Conservation (phyloP, 2,888 invertebrate species). For the Conistra vaccinii region DNA sequence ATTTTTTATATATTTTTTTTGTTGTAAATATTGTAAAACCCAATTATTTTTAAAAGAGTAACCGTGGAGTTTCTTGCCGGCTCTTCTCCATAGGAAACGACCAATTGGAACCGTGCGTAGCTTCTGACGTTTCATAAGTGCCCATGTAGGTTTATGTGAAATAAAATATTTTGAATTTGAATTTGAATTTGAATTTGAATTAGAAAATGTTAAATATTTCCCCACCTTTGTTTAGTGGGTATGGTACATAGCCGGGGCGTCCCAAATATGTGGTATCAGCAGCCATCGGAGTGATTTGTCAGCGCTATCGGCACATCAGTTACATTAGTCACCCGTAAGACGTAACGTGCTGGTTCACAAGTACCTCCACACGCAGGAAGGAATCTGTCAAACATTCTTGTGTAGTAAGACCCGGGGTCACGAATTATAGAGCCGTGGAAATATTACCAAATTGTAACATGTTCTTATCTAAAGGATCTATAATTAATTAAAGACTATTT, state of each 20-base stretch:
- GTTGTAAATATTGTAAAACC: too few species aligned
- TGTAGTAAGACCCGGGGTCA: background rate
- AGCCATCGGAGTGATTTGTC: constrained; percentile 60
- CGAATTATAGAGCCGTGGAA: background rate
- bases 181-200: too few species aligned
- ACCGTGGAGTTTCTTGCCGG: too few species aligned
- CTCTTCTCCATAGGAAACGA: too few species aligned
- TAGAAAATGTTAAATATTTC: constrained; percentile 12
- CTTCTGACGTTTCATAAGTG: too few species aligned
- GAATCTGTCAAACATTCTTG: constrained; percentile 55
- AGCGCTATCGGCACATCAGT: constrained; percentile 58
- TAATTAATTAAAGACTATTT: background rate
- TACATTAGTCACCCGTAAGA: constrained; percentile 48
- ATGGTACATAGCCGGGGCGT: constrained; percentile 3
- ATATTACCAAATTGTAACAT: constrained; percentile 1
- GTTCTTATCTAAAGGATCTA: background rate
- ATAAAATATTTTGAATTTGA: too few species aligned
- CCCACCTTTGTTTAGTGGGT: background rate
- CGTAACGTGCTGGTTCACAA: background rate
- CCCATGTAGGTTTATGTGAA: too few species aligned
- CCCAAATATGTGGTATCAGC: constrained; percentile 39
- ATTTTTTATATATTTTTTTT: too few species aligned
- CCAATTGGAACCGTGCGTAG: too few species aligned
- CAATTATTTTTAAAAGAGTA: too few species aligned
- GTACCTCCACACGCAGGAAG: constrained; percentile 44